These are phyloP conservation scores for Lithophane leautieri DNA, from an alignment of 2,888 invertebrate genomes.

Conservation along the genomic window DNA sequence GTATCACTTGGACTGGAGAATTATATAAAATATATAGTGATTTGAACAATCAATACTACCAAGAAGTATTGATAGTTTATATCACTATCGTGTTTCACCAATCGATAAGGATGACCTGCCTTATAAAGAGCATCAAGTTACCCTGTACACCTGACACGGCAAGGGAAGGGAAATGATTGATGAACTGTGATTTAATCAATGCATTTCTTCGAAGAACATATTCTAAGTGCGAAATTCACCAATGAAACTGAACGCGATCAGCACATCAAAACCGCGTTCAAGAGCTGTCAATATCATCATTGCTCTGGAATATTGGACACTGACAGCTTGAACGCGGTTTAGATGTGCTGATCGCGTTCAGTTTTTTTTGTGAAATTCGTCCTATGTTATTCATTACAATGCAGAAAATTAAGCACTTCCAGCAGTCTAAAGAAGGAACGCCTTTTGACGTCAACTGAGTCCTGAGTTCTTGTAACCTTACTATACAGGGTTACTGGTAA, in stretches of 20 bases:
- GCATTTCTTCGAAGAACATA: neutral
- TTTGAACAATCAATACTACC: too few relatives aligned
- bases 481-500: too few relatives aligned
- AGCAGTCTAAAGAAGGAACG: neutral
- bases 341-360: too few relatives aligned
- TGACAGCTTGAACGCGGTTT: too few relatives aligned
- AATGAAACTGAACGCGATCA: neutral
- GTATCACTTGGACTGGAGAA: neutral
- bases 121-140: slow-evolving; percentile 47
- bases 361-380: too few relatives aligned
- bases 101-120: slow-evolving; percentile 52
- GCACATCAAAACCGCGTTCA: too few relatives aligned
- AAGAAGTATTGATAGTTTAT: slow-evolving; percentile 37
- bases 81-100: slow-evolving; percentile 48
- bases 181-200: slow-evolving; percentile 18
- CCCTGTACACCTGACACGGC: slow-evolving; percentile 39
- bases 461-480: neutral
- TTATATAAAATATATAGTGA: neutral
- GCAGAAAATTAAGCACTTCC: neutral
- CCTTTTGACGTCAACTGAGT: neutral
- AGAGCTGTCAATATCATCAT: too few relatives aligned
- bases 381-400: neutral
- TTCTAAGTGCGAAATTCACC: neutral
- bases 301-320: too few relatives aligned
- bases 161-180: slow-evolving; percentile 29